Evolutionary conservation across 2,888 invertebrate species (phyloP).

Genomic region (Vandiemenella viatica): DNA sequence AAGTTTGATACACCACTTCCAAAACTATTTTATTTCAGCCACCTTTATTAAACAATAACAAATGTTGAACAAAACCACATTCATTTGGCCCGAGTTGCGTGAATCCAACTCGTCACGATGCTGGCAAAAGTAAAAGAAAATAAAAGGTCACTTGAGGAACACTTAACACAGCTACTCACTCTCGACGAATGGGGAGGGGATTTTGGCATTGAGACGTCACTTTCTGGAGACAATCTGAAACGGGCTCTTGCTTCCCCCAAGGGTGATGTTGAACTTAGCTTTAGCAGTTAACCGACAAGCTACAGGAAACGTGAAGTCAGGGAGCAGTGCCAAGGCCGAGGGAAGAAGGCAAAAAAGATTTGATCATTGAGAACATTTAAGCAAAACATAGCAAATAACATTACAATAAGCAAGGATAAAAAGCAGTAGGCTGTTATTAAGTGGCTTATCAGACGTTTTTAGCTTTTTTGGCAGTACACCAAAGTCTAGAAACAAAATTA

Average conservation of each 20-base stretch:
- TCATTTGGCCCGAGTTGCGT: neutral
- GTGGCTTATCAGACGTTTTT: no score
- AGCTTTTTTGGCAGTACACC: no score
- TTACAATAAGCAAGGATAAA: no score
- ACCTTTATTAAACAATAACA: neutral
- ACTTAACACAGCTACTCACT: neutral
- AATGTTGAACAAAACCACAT: conserved; percentile 1
- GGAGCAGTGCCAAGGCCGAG: no score
- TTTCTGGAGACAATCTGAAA: conserved; percentile 15
- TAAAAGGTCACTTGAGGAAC: neutral
- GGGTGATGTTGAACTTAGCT: conserved; percentile 16
- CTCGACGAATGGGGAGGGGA: neutral
- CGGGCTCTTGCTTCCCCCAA: conserved; percentile 9
- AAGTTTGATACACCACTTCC: no score
- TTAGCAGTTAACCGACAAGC: conserved; percentile 15
- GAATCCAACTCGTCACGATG: neutral
- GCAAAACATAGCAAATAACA: no score
- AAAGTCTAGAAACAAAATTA: no score
- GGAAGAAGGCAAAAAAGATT: conserved; percentile 6
- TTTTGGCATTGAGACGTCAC: conserved; percentile 8
- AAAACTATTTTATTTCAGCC: no score
- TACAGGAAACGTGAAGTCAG: conserved; percentile 9
- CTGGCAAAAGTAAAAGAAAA: no score
- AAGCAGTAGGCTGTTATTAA: no score
- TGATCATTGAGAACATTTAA: no score